These are phyloP conservation scores for Columbina picui DNA, from an alignment of 2,113 vertebrate genomes.

Conservation along the genomic window DNA sequence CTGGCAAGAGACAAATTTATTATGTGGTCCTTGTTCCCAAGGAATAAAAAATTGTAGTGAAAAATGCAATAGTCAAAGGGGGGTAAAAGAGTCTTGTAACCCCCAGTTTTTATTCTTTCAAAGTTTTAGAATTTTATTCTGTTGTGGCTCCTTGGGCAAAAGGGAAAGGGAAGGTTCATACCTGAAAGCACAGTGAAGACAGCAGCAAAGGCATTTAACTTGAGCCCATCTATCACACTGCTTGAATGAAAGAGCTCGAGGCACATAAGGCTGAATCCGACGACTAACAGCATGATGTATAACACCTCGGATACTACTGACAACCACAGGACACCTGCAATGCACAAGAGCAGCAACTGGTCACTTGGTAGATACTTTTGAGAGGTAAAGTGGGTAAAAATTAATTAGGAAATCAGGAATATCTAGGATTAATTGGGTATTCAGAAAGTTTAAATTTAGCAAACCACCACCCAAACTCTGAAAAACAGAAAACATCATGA, in stretches of 20 bases:
- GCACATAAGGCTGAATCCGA: constrained; percentile 98
- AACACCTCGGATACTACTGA: constrained; percentile 95
- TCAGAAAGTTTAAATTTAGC: neutral
- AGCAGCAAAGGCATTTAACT: constrained; percentile 96
- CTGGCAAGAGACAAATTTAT: neutral
- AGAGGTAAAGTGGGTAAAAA: neutral
- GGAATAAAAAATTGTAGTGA: neutral
- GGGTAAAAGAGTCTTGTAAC: neutral
- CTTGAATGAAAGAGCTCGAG: constrained; percentile 95
- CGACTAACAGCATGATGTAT: constrained; percentile 94
- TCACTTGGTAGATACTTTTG: neutral
- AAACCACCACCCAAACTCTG: neutral
- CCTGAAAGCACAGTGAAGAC: constrained; percentile 98
- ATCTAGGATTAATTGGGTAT: neutral
- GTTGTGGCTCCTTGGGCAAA: neutral
- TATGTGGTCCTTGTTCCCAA: neutral
- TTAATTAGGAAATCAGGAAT: neutral
- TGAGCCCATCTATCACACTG: constrained; percentile 96
- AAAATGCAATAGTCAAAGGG: neutral
- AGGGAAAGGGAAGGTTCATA: constrained; percentile 55
- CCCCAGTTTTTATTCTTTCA: neutral
- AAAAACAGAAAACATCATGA: neutral
- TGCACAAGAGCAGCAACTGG: neutral
- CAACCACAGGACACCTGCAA: constrained; percentile 93
- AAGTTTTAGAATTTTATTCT: neutral